A percentile compares a stretch with the other conserved stretches of the same genome.
Evolutionary conservation across 1,140 invertebrate genomes (phyloP).

Genomic region (Brachionus koreanus): DNA sequence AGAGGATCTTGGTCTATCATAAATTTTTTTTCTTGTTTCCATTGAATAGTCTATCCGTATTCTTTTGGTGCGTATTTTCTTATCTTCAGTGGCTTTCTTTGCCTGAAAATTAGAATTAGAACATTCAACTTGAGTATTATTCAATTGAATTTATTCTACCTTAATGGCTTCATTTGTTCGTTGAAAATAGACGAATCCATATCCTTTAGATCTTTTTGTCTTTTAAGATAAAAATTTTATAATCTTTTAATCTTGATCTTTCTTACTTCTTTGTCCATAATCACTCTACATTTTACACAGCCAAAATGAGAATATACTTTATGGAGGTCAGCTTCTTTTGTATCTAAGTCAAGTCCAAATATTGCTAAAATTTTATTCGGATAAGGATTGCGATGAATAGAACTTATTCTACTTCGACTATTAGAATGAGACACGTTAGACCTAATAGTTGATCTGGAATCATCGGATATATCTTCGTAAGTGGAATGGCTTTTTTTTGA

Average conservation of each 20-base stretch:
- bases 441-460: neutral
- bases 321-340: neutral
- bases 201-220: neutral
- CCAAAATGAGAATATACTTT: neutral
- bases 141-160: neutral
- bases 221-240: neutral
- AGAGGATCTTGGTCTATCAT: neutral
- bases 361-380: neutral
- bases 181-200: conserved; percentile 25
- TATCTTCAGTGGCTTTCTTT: neutral
- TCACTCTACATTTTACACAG: neutral
- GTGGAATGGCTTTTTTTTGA: neutral
- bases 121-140: neutral
- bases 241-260: neutral
- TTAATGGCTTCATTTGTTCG: neutral
- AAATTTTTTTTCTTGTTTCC: neutral
- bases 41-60: conserved; percentile 34
- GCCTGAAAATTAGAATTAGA: neutral
- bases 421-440: neutral
- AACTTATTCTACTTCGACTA: neutral
- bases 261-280: neutral
- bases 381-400: neutral
- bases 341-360: conserved; percentile 1
- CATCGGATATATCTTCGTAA: neutral
- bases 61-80: neutral